Evolutionary conservation across 2,888 invertebrate genomes (phyloP).

Genomic region (Agriotes lineatus): DNA sequence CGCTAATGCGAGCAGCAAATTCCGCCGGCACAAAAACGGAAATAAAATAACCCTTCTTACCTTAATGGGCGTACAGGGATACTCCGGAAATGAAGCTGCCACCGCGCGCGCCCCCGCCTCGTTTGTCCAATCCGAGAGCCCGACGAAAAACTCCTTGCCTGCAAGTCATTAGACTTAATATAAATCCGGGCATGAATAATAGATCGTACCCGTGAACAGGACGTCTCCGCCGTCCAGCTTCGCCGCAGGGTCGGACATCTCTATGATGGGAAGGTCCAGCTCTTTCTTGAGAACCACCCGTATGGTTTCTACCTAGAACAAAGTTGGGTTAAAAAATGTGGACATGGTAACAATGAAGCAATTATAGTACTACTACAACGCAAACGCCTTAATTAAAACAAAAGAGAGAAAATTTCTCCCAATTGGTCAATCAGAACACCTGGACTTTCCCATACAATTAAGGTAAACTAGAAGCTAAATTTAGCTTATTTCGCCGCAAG

Average conservation of each 20-base stretch:
- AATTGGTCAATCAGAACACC: no score
- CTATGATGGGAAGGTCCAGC: constrained; percentile 88
- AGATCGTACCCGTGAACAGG: constrained; percentile 97
- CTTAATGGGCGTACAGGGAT: constrained; percentile 93
- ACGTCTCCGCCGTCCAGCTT: constrained; percentile 95
- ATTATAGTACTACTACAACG: no score
- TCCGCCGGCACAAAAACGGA: no score
- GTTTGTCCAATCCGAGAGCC: constrained; percentile 91
- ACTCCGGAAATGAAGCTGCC: constrained; percentile 96
- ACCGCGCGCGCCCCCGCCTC: constrained; percentile 94
- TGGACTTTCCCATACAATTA: no score
- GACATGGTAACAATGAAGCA: no score
- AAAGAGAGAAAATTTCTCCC: no score
- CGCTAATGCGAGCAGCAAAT: no score
- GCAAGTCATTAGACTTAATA: constrained; percentile 55
- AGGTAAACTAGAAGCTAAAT: no score
- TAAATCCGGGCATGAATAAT: no score
- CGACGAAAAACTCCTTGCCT: constrained; percentile 95
- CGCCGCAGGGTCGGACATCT: constrained; percentile 86
- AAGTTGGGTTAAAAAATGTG: no score
- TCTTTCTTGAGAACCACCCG: constrained; percentile 86
- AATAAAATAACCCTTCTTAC: constrained; percentile 72
- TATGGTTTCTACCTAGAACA: constrained; percentile 75
- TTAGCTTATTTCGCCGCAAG: no score
- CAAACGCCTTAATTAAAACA: no score